Evolutionary conservation across 2,888 invertebrate species (phyloP), one percentile per base, ranked within the genome.

Genomic region (Drosophila picticornis): DNA sequence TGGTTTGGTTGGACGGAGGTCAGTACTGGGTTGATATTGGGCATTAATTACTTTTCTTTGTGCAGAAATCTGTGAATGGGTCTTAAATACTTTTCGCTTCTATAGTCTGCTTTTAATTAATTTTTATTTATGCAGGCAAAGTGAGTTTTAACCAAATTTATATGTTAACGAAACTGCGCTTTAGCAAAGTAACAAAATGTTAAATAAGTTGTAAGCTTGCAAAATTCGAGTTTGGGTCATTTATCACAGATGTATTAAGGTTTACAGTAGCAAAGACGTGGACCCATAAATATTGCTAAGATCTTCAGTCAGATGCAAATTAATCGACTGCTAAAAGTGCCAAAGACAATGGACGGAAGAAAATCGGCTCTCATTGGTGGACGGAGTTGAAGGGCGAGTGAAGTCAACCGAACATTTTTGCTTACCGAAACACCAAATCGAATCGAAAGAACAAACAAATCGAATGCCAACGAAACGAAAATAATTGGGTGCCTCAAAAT

Each of bases 121-220:
- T 78, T 88, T 84, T 85, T 91, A 90, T 90, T 78, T 91, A 87
- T 90, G 90, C 91, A 76, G 72, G 61, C 66, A 68, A 69, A 58
- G 62, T 34, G 46, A 64, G 29, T 70, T 72, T 71, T 63, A 43
- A 31, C 25, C 32, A 52, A 55, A 50, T 59, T 59, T 59, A 66
- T 65, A 57, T 73, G 64, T 67, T 75, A 66, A 61, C 56, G 55
- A 40, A 59, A 65, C 43, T 46, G 55, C 58, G 38, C 58, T 68
- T 66, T 64, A 72, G 72, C 67, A 56, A 67, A 69, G 65, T 61
- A 61, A 22, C 22, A 50, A 46, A 40, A 55, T 22, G 11, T 31
- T 4, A 38, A 36, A 38, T n/a, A 77, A 65, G 50, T 40, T 62
- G 61, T 62, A 38, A 63, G 59, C 40, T 60, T 6, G 63, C 16